Conservation (phyloP, 2,888 invertebrate species). For the Hololepta plana region DNA sequence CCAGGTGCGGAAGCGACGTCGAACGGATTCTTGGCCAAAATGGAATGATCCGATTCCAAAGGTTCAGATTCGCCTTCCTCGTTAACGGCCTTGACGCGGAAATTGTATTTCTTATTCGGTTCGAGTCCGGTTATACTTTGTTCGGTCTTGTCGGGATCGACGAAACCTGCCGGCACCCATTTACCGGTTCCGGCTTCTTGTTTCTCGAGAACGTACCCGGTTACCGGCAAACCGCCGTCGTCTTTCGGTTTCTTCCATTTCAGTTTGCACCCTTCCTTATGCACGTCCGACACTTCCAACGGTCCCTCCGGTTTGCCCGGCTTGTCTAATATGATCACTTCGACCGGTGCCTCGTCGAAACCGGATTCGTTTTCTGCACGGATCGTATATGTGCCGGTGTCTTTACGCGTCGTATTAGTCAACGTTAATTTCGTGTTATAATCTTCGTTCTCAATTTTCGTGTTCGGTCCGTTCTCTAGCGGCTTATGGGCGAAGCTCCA, state of each 20-base stretch:
- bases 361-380: slow-evolving; percentile 88
- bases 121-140: slow-evolving; percentile 77
- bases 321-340: slow-evolving; percentile 70
- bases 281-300: slow-evolving; percentile 74
- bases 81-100: slow-evolving; percentile 92
- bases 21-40: slow-evolving; percentile 93
- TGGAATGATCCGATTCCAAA: slow-evolving; percentile 71
- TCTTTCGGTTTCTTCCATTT: slow-evolving; percentile 93
- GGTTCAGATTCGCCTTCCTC: slow-evolving; percentile 96
- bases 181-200: slow-evolving; percentile 77
- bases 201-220: slow-evolving; percentile 85
- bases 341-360: slow-evolving; percentile 83
- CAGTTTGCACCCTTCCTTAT: slow-evolving; percentile 84
- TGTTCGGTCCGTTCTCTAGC: slow-evolving; percentile 44
- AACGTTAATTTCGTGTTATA: slow-evolving; percentile 77
- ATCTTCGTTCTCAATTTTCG: slow-evolving; percentile 76
- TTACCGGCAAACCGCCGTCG: slow-evolving; percentile 84
- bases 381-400: slow-evolving; percentile 81
- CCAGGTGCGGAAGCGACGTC: slow-evolving; percentile 78
- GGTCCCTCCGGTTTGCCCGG: slow-evolving; percentile 85
- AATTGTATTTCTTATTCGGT: slow-evolving; percentile 91
- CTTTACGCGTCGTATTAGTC: slow-evolving; percentile 61
- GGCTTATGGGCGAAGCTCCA: slow-evolving; percentile 58
- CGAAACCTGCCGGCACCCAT: slow-evolving; percentile 75
- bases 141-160: slow-evolving; percentile 65